Evolutionary conservation across 2,888 invertebrate species (phyloP), one percentile per base, ranked within the genome.

Genomic region (Cybosia mesomella): DNA sequence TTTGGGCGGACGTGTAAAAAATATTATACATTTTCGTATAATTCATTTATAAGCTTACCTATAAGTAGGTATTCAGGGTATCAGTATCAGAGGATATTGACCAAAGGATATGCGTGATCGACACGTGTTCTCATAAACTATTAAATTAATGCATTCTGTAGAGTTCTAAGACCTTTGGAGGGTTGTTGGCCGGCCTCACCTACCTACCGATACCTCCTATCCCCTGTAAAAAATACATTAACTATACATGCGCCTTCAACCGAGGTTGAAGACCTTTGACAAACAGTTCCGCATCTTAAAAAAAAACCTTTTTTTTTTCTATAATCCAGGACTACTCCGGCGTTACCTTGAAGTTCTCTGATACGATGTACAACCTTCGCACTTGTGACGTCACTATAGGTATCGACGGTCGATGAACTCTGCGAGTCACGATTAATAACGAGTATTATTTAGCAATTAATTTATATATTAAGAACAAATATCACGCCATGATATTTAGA

Each of bases 341-440:
- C 80, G 77, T 86, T 89, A 86, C 90, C 89, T 92, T 89, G 86
- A 73, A 81, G 79, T 83, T 84, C 75, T 85, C 79, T 83, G 85
- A 85, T 86, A 87, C 89, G 90, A 92, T 91, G 85, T 86, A 87
- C 89, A 91, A 92, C 91, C 92, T 92, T 92, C 90, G 85, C 73
- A 76, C 77, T 82, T 89, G 89, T 90, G 90, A 91, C 91, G 88
- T 91, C 89, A 90, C 85, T 81, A n/a, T n/a, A 86, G 28, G 85
- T 83, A 75, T 74, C 65, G 79, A 82, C 85, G 93, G 91, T 89
- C 93, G 81, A 76, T 88, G 90, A 92, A 87, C 92, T 86, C 76
- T 76, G 10, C 63, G 15, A 61, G 81, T 79, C 85, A 85, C 49
- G 58, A 62, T 63, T 63, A 62, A 83, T 84, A 82, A 82, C 67